Evolutionary conservation across 2,888 invertebrate genomes (phyloP), one percentile per base, ranked within the genome.

Genomic region (Idaea biselata): DNA sequence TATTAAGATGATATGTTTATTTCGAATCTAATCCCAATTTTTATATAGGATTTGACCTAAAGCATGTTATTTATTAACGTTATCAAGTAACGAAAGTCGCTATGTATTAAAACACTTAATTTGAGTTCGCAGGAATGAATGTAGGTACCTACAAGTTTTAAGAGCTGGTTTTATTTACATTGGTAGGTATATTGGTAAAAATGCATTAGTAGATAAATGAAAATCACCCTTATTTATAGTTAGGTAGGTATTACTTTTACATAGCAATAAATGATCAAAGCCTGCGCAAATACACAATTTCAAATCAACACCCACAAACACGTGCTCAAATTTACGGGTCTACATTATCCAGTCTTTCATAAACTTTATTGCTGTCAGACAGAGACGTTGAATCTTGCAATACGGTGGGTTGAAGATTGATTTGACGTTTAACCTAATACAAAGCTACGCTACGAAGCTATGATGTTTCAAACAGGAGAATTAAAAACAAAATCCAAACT

Each of bases 201-300:
- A 25, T 25, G 25, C 25, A 25, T 25, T 25, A 5, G 25, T 25
- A 25, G 5, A 25, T 25, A 25, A 3, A n/a, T n/a, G n/a, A n/a
- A n/a, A 25, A 25, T 25, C 25, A 25, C 25, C 5, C 5, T 25
- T 3, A 25, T 25, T 25, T 25, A 25, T 25, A 25, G 25, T 3
- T 11, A 44, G n/a, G n/a, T n/a, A n/a, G n/a, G n/a, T n/a, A 44
- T 44, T 2, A 44, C 11, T 44, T 44, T 8, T 3, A 4, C n/a
- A 44, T 14, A 6, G 8, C n/a, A 55, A 60, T 18, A 60, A 61
- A 18, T 55, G 58, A 62, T 44, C 44, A 44, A 44, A 44, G 11
- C 44, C 44, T 44, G 6, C 44, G 44, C 44, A 44, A 44, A 44
- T 44, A 44, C 14, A 44, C 44, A 7, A 44, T 44, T 44, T 44